These are phyloP conservation scores for Leptodactylus fuscus DNA, from an alignment of 2,113 vertebrate genomes.

Conservation along the genomic window DNA sequence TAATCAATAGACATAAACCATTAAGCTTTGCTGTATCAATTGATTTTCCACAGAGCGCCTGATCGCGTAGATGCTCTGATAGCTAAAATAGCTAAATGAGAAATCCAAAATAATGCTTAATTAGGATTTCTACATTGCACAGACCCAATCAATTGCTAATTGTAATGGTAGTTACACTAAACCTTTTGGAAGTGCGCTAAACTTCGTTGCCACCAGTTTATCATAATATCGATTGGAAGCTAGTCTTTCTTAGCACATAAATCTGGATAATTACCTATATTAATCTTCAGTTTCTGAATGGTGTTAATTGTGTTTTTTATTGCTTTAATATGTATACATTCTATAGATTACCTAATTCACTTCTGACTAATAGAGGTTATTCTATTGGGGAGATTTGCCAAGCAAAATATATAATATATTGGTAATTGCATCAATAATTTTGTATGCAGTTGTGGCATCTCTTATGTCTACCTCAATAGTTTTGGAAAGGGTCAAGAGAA, in stretches of 20 bases:
- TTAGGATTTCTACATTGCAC: conserved; percentile 30
- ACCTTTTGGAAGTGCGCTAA: background rate
- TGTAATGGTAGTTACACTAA: conserved; percentile 20
- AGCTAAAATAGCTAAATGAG: conserved; percentile 20
- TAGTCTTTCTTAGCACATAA: background rate
- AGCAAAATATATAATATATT: no score
- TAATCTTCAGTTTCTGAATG: background rate
- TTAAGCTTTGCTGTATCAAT: background rate
- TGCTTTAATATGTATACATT: background rate
- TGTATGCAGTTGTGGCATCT: no score
- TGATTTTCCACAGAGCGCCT: conserved; percentile 3
- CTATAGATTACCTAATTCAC: no score
- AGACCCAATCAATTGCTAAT: background rate
- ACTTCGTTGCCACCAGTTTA: background rate
- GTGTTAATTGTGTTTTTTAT: background rate
- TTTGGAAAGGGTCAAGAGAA: no score
- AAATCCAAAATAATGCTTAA: conserved; percentile 40
- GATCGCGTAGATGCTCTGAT: background rate
- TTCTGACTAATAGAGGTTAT: no score
- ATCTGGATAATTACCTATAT: background rate
- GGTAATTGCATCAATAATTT: no score
- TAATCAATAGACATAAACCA: conserved; percentile 14
- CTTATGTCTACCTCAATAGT: no score
- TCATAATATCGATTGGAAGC: conserved; percentile 4
- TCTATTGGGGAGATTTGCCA: no score